Evolutionary conservation across 2,888 invertebrate species (phyloP).

Genomic region (Drosophila acutilabella): DNA sequence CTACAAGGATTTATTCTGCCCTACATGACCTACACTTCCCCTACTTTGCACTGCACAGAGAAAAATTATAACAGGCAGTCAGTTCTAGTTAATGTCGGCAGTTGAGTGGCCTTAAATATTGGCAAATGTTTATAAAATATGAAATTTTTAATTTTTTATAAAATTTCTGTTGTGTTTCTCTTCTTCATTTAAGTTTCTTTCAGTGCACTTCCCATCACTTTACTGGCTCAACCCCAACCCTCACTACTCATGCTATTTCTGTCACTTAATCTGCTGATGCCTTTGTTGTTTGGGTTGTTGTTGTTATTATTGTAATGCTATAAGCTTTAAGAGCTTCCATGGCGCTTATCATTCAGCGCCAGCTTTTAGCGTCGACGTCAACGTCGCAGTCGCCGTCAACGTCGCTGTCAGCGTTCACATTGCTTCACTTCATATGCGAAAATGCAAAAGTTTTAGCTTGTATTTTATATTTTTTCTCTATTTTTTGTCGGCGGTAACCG

Average conservation of each 20-base stretch:
- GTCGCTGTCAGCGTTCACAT: background rate
- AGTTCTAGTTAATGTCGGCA: no score
- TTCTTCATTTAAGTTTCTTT: no score
- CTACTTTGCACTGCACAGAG: no score
- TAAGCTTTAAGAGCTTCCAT: conserved; percentile 63
- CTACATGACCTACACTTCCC: no score
- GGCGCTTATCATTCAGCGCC: conserved; percentile 67
- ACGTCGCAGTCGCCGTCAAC: conserved; percentile 5
- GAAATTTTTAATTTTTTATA: no score
- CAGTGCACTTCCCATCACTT: background rate
- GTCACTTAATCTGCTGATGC: conserved; percentile 41
- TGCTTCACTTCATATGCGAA: conserved; percentile 55
- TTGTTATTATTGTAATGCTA: conserved; percentile 60
- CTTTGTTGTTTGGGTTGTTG: conserved; percentile 25
- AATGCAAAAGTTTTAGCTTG: conserved; percentile 47
- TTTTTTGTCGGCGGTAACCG: conserved; percentile 21
- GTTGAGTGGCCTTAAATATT: no score
- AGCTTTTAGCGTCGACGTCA: conserved; percentile 29
- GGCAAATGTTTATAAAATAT: no score
- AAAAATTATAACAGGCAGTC: no score
- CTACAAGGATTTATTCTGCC: no score
- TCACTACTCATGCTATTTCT: conserved; percentile 28
- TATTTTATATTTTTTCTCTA: background rate
- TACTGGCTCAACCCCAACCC: background rate
- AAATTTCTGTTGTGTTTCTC: no score